Percentiles rank a stretch among this genome's conserved stretches.
phyloP scores from a whole-genome alignment of 2,888 invertebrate species.

The Lasioglossum pauxillum region DNA sequence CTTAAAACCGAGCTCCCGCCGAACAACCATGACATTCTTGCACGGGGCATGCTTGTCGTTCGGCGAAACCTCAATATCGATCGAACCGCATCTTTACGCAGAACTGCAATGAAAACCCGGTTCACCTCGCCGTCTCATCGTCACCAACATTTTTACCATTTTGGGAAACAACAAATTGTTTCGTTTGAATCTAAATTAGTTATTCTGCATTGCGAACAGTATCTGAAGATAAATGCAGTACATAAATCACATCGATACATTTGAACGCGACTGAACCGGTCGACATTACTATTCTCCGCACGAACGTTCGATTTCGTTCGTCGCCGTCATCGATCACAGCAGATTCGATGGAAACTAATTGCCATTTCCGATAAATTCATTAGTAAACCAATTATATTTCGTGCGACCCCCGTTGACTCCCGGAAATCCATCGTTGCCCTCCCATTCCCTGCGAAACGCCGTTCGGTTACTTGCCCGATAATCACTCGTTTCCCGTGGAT shows the following conservation, averaged over 20 bases:
- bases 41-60: not conserved
- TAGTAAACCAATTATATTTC: conserved; percentile 59
- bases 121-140: not conserved
- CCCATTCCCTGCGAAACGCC: conserved; percentile 18
- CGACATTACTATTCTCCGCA: not conserved
- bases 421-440: conserved; percentile 42
- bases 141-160: not conserved
- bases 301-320: conserved; percentile 40
- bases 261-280: not conserved
- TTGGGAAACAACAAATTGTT: too few species aligned
- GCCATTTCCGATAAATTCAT: conserved; percentile 66
- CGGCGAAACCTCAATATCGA: not conserved
- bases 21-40: not conserved
- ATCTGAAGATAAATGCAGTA: not conserved
- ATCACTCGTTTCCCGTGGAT: conserved; percentile 68
- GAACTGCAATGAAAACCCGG: not conserved
- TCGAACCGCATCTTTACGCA: not conserved
- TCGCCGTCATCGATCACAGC: conserved; percentile 42
- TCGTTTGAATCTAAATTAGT: too few species aligned
- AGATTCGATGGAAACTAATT: conserved; percentile 63
- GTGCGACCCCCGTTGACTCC: conserved; percentile 26
- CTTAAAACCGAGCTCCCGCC: not conserved
- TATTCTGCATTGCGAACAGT: not conserved
- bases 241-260: not conserved
- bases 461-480: conserved; percentile 63